Conservation (phyloP, 2,113 vertebrate species). For the Propithecus coquereli region DNA sequence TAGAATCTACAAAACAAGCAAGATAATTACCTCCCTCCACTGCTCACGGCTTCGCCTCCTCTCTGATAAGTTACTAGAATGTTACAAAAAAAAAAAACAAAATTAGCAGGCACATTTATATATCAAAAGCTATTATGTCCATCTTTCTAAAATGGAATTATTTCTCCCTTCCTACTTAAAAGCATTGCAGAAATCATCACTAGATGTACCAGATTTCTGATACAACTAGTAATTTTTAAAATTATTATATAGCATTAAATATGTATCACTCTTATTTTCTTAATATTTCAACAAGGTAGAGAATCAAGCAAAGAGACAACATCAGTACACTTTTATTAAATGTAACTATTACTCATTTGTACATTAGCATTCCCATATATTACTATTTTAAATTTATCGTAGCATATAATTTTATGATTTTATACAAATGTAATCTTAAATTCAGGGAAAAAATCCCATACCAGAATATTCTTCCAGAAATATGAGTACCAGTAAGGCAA, state of each 20-base stretch:
- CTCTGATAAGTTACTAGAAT: constrained; percentile 97
- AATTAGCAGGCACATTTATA: constrained; percentile 54
- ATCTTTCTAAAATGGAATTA: not conserved
- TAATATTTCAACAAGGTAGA: not conserved
- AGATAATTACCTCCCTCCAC: constrained; percentile 94
- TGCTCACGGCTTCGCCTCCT: constrained; percentile 97
- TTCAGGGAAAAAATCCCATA: not conserved
- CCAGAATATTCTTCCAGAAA: not conserved
- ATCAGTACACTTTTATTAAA: not conserved
- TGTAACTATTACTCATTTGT: not conserved
- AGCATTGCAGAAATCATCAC: not conserved
- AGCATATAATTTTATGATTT: not conserved
- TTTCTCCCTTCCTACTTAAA: not conserved
- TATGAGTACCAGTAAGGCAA: not conserved
- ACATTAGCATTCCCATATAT: not conserved
- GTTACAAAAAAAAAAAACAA: constrained; percentile 52
- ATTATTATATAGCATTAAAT: not conserved
- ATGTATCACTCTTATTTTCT: not conserved
- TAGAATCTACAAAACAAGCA: constrained; percentile 60
- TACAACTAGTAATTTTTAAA: not conserved
- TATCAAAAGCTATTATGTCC: constrained; percentile 4
- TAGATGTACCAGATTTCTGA: not conserved
- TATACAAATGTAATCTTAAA: not conserved
- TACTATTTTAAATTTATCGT: constrained; percentile 4
- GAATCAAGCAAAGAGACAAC: not conserved